phyloP scores from a whole-genome alignment of 2,797 vertebrate species.

The Rhincodon typus region DNA sequence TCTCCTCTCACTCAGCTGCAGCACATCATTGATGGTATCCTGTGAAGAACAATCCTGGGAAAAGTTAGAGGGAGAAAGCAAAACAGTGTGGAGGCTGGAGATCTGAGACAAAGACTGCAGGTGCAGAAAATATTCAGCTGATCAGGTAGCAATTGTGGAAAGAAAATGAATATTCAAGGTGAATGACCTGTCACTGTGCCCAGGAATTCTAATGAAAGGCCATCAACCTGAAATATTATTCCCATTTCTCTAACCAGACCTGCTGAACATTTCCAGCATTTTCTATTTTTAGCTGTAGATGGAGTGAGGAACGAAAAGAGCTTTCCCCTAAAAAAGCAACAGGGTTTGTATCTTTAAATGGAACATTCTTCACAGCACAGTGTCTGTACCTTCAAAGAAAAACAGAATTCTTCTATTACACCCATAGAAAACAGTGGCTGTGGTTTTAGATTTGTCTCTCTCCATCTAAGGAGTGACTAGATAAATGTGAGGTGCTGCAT shows the following conservation, averaged over 20 bases:
- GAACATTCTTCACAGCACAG: neutral
- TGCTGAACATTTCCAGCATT: too few species aligned
- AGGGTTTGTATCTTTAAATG: neutral
- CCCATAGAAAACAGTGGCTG: neutral
- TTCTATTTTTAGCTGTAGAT: too few species aligned
- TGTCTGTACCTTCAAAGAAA: neutral
- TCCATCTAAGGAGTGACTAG: neutral
- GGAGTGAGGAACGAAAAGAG: too few species aligned
- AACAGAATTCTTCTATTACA: neutral
- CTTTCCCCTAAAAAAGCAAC: too few species aligned
- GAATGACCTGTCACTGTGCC: too few species aligned
- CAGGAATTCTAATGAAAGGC: too few species aligned
- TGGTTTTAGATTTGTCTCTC: neutral
- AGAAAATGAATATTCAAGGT: too few species aligned
- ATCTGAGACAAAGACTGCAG: neutral
- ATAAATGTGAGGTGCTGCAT: too few species aligned
- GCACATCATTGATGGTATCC: neutral
- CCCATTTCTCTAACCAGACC: too few species aligned
- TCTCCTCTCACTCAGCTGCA: neutral
- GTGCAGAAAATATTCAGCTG: too few species aligned
- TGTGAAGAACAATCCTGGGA: neutral
- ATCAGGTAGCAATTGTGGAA: too few species aligned
- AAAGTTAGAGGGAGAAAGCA: neutral
- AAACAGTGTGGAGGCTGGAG: neutral
- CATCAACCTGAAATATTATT: too few species aligned